Percentiles rank a stretch among this genome's conserved stretches.
Evolutionary conservation across 1,140 invertebrate genomes (phyloP).

Genomic region (Lasioglossum albipes): DNA sequence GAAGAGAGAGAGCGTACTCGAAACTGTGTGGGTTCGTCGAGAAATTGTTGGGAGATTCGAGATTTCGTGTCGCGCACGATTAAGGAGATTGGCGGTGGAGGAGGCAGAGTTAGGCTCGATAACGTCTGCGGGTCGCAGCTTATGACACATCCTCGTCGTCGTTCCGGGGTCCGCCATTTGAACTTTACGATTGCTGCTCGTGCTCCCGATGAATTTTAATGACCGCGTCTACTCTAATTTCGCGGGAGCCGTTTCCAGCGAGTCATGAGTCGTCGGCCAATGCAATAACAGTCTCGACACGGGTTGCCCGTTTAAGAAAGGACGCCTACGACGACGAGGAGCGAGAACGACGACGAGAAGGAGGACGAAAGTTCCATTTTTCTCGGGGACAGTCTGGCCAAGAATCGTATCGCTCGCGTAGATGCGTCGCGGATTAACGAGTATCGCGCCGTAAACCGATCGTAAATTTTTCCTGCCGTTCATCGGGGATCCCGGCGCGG

Average conservation of each 20-base stretch:
- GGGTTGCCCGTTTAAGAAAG: not conserved
- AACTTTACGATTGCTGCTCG: conserved; percentile 46
- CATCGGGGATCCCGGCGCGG: not conserved
- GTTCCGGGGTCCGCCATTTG: conserved; percentile 22
- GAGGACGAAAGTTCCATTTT: too few species aligned
- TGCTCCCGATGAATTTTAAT: conserved; percentile 47
- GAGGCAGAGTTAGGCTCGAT: conserved; percentile 16
- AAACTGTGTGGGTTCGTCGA: too few species aligned
- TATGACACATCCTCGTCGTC: conserved; percentile 20
- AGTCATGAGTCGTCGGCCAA: conserved; percentile 5
- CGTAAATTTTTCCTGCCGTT: not conserved
- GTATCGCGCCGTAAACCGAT: not conserved
- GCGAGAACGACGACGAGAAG: too few species aligned
- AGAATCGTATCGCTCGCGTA: not conserved
- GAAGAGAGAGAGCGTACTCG: too few species aligned
- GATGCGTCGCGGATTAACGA: not conserved
- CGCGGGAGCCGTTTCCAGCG: conserved; percentile 26
- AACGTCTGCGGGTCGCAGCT: conserved; percentile 31
- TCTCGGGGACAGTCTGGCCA: not conserved
- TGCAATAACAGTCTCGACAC: conserved; percentile 4
- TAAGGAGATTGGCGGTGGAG: not conserved
- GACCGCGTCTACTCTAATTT: conserved; percentile 41
- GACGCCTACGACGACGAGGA: too few species aligned
- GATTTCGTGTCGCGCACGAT: too few species aligned
- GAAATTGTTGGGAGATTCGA: too few species aligned